Evolutionary conservation across 2,113 vertebrate species (phyloP).

Genomic region (Alethe castanea): DNA sequence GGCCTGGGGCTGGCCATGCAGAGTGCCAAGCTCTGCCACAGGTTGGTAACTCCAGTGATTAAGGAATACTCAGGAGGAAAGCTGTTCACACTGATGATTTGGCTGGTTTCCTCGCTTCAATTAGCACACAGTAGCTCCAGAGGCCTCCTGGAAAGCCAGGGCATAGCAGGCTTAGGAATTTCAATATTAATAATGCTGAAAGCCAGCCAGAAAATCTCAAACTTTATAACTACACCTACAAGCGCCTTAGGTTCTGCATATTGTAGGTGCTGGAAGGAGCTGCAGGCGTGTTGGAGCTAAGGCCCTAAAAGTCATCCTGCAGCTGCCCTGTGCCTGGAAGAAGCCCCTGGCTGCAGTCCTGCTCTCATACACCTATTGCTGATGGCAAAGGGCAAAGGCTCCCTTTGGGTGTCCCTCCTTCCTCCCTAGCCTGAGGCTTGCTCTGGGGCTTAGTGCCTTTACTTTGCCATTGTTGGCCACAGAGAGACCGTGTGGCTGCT

Average conservation of each 20-base stretch:
- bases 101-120: background rate
- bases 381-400: background rate
- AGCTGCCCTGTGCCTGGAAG: background rate
- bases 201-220: background rate
- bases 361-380: background rate
- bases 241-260: background rate
- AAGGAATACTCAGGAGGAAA: background rate
- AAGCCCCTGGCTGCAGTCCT: background rate
- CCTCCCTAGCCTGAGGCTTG: background rate
- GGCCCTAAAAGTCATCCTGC: background rate
- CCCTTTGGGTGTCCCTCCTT: background rate
- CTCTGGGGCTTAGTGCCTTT: background rate
- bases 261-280: background rate
- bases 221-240: background rate
- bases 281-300: accelerated
- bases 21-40: accelerated
- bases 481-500: background rate
- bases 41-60: background rate
- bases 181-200: background rate
- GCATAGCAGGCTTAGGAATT: background rate
- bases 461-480: background rate
- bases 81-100: background rate
- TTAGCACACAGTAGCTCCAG: background rate
- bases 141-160: background rate
- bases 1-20: background rate